Conservation (phyloP, 2,797 vertebrate species). For the Furcifer pardalis region DNA sequence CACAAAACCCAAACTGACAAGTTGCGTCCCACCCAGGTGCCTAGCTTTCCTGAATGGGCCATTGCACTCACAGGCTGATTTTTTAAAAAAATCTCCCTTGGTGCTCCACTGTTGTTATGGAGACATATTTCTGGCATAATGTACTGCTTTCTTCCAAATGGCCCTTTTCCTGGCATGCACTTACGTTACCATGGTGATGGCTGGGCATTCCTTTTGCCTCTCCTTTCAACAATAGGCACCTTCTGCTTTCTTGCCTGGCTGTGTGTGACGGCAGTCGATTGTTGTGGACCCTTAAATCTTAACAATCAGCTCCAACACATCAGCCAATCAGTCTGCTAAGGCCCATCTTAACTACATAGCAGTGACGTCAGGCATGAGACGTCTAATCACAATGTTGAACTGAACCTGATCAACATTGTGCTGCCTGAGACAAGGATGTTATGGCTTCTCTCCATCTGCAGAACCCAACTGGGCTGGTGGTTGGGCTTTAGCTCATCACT, state of each 20-base stretch:
- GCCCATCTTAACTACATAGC: neutral
- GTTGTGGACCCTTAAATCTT: slow-evolving; percentile 22
- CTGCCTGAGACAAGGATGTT: neutral
- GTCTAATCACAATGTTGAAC: neutral
- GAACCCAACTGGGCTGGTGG: neutral
- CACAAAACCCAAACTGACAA: slow-evolving; percentile 7
- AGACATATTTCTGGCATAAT: slow-evolving; percentile 18
- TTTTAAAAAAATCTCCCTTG: neutral
- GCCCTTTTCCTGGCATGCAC: neutral
- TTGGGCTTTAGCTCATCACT: neutral
- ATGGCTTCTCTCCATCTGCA: neutral
- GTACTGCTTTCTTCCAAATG: neutral
- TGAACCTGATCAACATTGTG: neutral
- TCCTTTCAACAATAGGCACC: neutral
- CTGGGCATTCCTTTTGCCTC: neutral
- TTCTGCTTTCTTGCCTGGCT: neutral
- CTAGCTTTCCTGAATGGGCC: accelerated
- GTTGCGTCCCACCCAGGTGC: neutral
- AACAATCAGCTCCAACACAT: slow-evolving; percentile 5
- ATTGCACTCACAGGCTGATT: neutral
- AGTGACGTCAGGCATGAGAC: neutral
- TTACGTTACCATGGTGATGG: neutral
- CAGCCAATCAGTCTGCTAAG: slow-evolving; percentile 34
- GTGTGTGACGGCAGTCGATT: neutral
- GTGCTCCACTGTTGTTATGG: slow-evolving; percentile 3